A percentile compares a stretch with the other conserved stretches of the same genome.
These are phyloP conservation scores for Leucophora obtusa DNA, from an alignment of 2,888 invertebrate species.

Conservation along the genomic window DNA sequence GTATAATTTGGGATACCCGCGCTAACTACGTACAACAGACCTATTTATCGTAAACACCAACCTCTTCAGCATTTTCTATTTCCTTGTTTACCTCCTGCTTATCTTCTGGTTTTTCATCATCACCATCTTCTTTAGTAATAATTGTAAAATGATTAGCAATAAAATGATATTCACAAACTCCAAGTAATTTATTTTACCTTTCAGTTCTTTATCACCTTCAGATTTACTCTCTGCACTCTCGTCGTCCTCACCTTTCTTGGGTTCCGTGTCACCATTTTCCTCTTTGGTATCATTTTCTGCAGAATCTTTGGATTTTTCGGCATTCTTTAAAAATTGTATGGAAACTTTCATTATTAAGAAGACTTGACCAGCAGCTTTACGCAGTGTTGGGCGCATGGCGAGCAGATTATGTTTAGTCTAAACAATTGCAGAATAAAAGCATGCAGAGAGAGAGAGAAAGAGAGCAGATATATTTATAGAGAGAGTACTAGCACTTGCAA, in stretches of 20 bases:
- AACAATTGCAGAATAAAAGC: slow-evolving; percentile 46
- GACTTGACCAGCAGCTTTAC: slow-evolving; percentile 46
- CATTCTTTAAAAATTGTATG: slow-evolving; percentile 62
- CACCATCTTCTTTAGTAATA: slow-evolving; percentile 4
- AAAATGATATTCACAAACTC: neutral
- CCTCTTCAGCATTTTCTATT: slow-evolving; percentile 16
- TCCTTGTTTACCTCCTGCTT: slow-evolving; percentile 25
- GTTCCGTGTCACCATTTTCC: slow-evolving; percentile 26
- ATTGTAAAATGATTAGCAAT: neutral
- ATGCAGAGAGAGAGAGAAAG: slow-evolving; percentile 44
- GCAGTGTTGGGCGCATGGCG: slow-evolving; percentile 51
- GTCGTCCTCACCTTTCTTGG: slow-evolving; percentile 54
- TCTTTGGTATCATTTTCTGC: slow-evolving; percentile 20
- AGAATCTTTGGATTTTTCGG: slow-evolving; percentile 39
- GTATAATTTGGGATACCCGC: neutral
- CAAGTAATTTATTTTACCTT: slow-evolving; percentile 38
- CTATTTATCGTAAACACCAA: slow-evolving; percentile 19
- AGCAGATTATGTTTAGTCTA: slow-evolving; percentile 50
- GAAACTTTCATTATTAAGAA: slow-evolving; percentile 62
- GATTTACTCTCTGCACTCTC: neutral
- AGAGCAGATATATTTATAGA: slow-evolving; percentile 31
- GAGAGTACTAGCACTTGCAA: slow-evolving; percentile 33
- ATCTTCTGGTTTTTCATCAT: slow-evolving; percentile 14
- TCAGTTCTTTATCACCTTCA: slow-evolving; percentile 16
- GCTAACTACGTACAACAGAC: neutral